Evolutionary conservation across 2,113 vertebrate genomes (phyloP).

Genomic region (Lichenostomus cassidix): DNA sequence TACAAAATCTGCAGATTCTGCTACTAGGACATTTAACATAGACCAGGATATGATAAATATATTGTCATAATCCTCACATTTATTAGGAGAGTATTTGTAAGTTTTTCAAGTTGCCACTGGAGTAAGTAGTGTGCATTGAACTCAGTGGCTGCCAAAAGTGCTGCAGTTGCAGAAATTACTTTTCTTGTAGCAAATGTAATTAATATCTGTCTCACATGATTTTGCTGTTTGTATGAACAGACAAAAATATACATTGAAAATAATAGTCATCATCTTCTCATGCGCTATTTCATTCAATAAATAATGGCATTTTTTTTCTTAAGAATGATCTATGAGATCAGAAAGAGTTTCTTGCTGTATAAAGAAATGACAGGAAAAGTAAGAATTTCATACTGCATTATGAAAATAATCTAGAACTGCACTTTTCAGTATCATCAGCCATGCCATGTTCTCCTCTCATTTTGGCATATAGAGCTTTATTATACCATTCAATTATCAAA

Average conservation of each 20-base stretch:
- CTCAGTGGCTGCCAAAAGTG: conserved; percentile 34
- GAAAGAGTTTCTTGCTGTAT: background rate
- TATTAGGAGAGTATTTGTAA: conserved; percentile 26
- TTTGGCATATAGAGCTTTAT: background rate
- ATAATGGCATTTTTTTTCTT: background rate
- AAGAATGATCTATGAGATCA: background rate
- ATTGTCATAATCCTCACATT: conserved; percentile 36
- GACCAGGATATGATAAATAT: conserved; percentile 29
- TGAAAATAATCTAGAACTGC: background rate
- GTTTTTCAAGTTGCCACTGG: conserved; percentile 51
- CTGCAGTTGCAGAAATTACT: conserved; percentile 50
- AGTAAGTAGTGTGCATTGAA: conserved; percentile 17
- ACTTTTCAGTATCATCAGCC: background rate
- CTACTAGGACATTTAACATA: background rate
- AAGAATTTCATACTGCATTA: background rate
- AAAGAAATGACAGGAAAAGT: background rate
- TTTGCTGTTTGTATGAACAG: conserved; percentile 5
- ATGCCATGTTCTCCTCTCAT: background rate
- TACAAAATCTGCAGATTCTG: background rate
- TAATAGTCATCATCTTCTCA: conserved; percentile 16
- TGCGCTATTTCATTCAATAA: conserved; percentile 29
- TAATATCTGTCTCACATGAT: background rate
- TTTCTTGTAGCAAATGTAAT: conserved; percentile 19
- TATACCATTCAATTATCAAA: background rate
- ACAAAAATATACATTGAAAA: conserved; percentile 36